phyloP scores from a whole-genome alignment of 2,113 vertebrate genomes.

The Grammomys dolichurus region DNA sequence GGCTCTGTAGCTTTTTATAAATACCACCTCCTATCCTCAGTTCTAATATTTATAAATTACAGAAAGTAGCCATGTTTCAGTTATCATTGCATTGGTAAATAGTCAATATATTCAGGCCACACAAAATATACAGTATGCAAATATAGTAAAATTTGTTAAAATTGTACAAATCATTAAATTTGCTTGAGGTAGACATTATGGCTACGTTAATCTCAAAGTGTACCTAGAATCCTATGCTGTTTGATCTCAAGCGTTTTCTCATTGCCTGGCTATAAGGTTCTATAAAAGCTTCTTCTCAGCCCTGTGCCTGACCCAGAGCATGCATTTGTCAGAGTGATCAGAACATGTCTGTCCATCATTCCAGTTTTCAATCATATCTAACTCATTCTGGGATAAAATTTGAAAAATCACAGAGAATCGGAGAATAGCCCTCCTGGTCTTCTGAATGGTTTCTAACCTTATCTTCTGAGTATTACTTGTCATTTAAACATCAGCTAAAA shows the following conservation, averaged over 20 bases:
- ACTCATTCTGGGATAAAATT: background rate
- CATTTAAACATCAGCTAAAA: background rate
- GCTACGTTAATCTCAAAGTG: background rate
- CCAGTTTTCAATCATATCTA: background rate
- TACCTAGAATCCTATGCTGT: background rate
- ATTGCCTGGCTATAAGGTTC: background rate
- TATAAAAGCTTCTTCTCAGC: background rate
- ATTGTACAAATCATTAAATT: background rate
- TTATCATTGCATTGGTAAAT: background rate
- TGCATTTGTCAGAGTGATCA: background rate
- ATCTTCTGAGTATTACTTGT: background rate
- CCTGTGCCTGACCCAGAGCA: background rate
- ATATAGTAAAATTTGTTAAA: background rate
- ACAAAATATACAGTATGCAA: background rate
- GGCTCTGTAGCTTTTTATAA: background rate
- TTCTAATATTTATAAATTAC: background rate
- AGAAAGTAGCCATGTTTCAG: background rate
- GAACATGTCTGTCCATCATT: background rate
- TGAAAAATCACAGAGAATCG: background rate
- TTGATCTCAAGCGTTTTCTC: background rate
- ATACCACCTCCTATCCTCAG: background rate
- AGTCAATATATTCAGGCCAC: background rate
- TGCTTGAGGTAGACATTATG: background rate
- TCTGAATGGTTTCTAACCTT: background rate
- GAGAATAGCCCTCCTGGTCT: background rate